Evolutionary conservation across 2,888 invertebrate genomes (phyloP).

Genomic region (Fragum fragum): DNA sequence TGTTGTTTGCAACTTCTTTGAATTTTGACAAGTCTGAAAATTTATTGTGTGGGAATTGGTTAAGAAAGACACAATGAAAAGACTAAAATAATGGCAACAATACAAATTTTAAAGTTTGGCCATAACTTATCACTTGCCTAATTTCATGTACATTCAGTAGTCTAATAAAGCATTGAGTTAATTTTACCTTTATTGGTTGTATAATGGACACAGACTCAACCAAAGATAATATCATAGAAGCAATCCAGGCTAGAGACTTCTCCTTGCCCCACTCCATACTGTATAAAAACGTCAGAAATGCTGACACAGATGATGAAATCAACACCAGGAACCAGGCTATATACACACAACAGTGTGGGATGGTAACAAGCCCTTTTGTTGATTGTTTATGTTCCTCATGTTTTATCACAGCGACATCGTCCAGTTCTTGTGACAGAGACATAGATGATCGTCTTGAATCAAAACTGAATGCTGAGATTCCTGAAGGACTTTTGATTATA

Average conservation of each 20-base stretch:
- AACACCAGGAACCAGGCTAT: constrained; percentile 70
- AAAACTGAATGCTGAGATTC: constrained; percentile 40
- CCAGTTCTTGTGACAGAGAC: constrained; percentile 18
- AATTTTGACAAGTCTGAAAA: no score
- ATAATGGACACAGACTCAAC: constrained; percentile 77
- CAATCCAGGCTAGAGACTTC: constrained; percentile 71
- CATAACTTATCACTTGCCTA: no score
- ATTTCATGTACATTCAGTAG: no score
- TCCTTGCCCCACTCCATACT: constrained; percentile 68
- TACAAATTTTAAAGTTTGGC: no score
- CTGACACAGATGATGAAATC: constrained; percentile 43
- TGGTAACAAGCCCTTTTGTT: constrained; percentile 49
- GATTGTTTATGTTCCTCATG: not conserved
- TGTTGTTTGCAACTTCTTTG: no score
- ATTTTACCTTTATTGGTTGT: constrained; percentile 81
- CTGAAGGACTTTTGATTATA: constrained; percentile 31
- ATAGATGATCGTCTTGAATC: constrained; percentile 2
- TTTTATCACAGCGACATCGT: constrained; percentile 23
- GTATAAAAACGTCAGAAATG: constrained; percentile 83
- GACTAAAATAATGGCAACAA: no score
- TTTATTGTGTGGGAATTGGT: no score
- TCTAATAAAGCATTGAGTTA: no score
- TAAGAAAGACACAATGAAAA: no score
- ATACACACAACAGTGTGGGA: constrained; percentile 64
- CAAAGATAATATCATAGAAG: constrained; percentile 78